phyloP scores from a whole-genome alignment of 2,888 invertebrate genomes.

The Perizoma affinitatum region DNA sequence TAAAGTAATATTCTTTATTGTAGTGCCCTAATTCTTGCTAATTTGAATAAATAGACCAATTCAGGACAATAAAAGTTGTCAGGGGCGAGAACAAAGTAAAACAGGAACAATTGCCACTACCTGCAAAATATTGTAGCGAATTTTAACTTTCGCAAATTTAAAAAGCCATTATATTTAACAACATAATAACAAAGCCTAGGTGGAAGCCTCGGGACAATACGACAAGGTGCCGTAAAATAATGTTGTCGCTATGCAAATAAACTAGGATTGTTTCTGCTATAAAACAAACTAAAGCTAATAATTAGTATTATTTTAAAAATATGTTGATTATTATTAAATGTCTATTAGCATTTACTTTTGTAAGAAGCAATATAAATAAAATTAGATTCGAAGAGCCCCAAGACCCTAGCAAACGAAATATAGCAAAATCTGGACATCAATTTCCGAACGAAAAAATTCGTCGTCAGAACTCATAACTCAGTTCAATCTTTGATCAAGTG shows the following conservation, averaged over 20 bases:
- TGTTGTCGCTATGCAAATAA: constrained; percentile 46
- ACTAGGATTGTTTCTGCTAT: constrained; percentile 6
- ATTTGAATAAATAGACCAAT: constrained; percentile 48
- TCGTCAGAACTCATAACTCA: constrained; percentile 36
- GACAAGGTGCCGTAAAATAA: constrained; percentile 40
- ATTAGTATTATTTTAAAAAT: not conserved
- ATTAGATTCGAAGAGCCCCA: constrained; percentile 28
- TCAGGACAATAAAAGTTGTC: constrained; percentile 45
- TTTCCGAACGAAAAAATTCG: constrained; percentile 35
- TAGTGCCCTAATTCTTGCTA: constrained; percentile 33
- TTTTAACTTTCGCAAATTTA: constrained; percentile 33
- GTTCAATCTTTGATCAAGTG: constrained; percentile 45
- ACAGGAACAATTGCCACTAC: constrained; percentile 34
- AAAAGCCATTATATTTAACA: constrained; percentile 33
- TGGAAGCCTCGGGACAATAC: constrained; percentile 43
- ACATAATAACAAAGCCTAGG: constrained; percentile 38
- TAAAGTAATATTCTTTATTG: constrained; percentile 37
- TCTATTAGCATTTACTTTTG: not conserved
- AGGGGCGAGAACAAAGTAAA: constrained; percentile 24
- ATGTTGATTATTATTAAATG: not conserved
- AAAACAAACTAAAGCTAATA: constrained; percentile 26
- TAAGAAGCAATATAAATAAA: constrained; percentile 23
- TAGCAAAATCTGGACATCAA: constrained; percentile 36
- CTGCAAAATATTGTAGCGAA: constrained; percentile 38
- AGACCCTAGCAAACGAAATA: constrained; percentile 21